Percentiles rank a stretch among this genome's conserved stretches.
These are phyloP conservation scores for Holacanthella duospinosa DNA, from an alignment of 2,888 invertebrate species.

Conservation along the genomic window DNA sequence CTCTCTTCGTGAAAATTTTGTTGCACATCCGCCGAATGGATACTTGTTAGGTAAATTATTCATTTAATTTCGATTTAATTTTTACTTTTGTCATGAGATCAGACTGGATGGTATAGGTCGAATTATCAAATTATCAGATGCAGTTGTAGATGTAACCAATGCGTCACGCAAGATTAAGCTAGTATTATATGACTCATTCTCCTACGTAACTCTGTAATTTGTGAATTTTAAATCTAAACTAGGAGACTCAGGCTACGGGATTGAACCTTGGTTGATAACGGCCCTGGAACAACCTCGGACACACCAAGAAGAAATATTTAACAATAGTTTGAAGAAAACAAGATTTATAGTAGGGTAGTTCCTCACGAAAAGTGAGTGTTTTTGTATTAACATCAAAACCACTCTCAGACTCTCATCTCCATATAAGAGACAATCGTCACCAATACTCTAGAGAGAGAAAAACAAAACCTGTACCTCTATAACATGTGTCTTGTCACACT, in stretches of 20 bases:
- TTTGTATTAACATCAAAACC: too few relatives aligned
- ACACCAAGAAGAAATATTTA: background rate
- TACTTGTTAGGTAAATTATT: background rate
- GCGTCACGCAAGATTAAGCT: background rate
- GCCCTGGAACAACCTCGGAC: background rate
- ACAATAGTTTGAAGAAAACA: conserved; percentile 3
- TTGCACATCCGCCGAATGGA: background rate
- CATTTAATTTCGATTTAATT: background rate
- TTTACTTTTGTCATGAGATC: background rate
- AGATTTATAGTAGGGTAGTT: too few relatives aligned
- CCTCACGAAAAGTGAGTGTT: too few relatives aligned
- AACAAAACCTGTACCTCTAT: too few relatives aligned
- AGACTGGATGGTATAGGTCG: background rate
- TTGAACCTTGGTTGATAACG: conserved; percentile 12
- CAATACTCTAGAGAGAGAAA: too few relatives aligned
- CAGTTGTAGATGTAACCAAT: background rate
- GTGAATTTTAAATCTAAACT: background rate
- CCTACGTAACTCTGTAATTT: background rate
- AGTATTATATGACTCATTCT: background rate
- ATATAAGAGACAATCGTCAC: too few relatives aligned
- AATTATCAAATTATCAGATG: background rate
- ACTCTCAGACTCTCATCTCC: too few relatives aligned
- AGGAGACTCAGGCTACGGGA: conserved; percentile 12
- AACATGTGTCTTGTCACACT: too few relatives aligned
- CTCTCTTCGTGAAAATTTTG: background rate